These are phyloP conservation scores for Capreolus pygargus DNA, from an alignment of 2,113 vertebrate genomes.

Conservation along the genomic window DNA sequence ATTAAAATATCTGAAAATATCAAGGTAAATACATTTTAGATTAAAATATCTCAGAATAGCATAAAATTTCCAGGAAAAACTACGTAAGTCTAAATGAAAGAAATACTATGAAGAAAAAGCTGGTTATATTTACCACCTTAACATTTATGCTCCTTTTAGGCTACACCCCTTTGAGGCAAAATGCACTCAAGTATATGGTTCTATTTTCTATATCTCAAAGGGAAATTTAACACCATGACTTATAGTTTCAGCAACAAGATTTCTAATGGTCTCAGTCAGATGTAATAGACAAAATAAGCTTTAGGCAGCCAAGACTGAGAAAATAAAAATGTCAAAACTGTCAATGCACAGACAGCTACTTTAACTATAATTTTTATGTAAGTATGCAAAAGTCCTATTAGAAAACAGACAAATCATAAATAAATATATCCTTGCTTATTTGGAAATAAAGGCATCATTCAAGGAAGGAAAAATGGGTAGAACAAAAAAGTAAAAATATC, in stretches of 20 bases:
- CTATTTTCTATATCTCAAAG: neutral
- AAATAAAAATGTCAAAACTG: slow-evolving; percentile 25
- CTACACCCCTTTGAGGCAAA: neutral
- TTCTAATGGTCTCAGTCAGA: neutral
- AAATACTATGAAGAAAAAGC: neutral
- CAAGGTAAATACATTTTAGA: neutral
- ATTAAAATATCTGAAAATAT: neutral
- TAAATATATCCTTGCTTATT: neutral
- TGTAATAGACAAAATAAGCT: neutral
- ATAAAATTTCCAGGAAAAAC: neutral
- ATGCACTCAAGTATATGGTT: neutral
- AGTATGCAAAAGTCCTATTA: neutral
- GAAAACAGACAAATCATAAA: neutral
- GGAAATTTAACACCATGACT: neutral
- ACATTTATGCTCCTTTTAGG: neutral
- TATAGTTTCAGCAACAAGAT: neutral
- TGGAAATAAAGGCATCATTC: neutral
- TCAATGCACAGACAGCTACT: neutral
- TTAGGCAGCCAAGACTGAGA: neutral
- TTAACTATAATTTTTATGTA: neutral
- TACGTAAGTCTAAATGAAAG: neutral
- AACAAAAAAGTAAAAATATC: neutral
- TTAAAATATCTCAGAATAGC: neutral
- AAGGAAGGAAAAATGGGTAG: neutral
- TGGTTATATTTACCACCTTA: neutral